Evolutionary conservation across 1,140 invertebrate species (phyloP).

Genomic region (Calycopis cecrops): DNA sequence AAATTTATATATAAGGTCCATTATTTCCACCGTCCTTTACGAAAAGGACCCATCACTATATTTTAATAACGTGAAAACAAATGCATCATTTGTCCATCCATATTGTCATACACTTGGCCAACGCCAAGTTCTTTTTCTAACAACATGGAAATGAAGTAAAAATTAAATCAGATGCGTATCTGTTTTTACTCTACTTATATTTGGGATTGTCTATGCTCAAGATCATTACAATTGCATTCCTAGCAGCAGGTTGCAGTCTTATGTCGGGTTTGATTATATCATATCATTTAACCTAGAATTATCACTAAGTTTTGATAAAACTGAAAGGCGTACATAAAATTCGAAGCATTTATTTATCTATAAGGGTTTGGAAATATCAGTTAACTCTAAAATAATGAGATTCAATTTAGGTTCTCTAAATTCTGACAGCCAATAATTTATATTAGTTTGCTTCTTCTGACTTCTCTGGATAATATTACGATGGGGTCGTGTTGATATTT

Average conservation of each 20-base stretch:
- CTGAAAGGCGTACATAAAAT: neutral
- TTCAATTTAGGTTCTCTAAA: no score
- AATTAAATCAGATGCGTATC: neutral
- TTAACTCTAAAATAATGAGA: no score
- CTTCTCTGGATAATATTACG: no score
- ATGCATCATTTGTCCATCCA: neutral
- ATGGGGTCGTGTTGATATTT: no score
- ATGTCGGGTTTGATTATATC: conserved; percentile 9
- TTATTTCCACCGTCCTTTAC: neutral
- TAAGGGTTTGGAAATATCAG: no score
- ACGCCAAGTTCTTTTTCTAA: neutral
- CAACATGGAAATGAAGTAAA: conserved; percentile 3
- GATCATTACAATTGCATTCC: conserved; percentile 11
- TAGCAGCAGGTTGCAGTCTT: conserved; percentile 9
- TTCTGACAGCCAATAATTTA: no score
- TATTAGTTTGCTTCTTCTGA: no score
- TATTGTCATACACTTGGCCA: neutral
- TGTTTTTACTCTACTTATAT: conserved; percentile 1
- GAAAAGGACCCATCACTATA: neutral
- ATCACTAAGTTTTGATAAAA: neutral
- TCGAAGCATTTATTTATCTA: no score
- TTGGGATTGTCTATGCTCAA: neutral
- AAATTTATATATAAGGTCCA: no score
- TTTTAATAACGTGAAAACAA: neutral
- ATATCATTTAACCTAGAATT: conserved; percentile 5